Percentiles rank a stretch among this genome's conserved stretches.
Evolutionary conservation across 2,888 invertebrate species (phyloP).

Genomic region (Hyppa rectilinea): DNA sequence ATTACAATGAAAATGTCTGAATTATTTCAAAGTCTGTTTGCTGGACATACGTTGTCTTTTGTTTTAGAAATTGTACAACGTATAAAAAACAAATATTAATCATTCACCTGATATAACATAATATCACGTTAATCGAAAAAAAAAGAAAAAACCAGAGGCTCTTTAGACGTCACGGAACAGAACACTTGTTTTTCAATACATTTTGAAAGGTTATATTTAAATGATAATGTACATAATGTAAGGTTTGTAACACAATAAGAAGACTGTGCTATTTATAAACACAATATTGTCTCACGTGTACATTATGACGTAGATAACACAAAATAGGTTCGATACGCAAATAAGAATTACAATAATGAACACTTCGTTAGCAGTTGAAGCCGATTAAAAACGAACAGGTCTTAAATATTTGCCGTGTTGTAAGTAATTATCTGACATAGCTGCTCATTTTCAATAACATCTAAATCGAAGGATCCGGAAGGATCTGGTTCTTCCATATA

Average conservation of each 20-base stretch:
- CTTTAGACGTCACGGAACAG: not conserved
- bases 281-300: slow-evolving; percentile 67
- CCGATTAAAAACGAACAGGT: slow-evolving; percentile 16
- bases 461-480: too few species aligned
- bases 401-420: not conserved
- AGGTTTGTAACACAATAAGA: slow-evolving; percentile 37
- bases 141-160: slow-evolving; percentile 1
- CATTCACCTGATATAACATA: slow-evolving; percentile 20
- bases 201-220: slow-evolving; percentile 23
- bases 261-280: slow-evolving; percentile 51
- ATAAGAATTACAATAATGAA: slow-evolving; percentile 10
- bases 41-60: not conserved
- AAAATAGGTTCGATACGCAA: slow-evolving; percentile 35
- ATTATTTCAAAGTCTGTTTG: slow-evolving; percentile 10
- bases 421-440: not conserved
- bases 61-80: not conserved
- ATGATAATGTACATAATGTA: slow-evolving; percentile 22
- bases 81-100: not conserved
- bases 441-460: not conserved
- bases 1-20: not conserved
- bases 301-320: slow-evolving; percentile 46
- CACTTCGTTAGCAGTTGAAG: not conserved
- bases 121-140: not conserved
- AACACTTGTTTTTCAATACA: slow-evolving; percentile 27
- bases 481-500: too few species aligned